Evolutionary conservation across 2,797 vertebrate genomes (phyloP), one percentile per base, ranked within the genome.

Genomic region (Parotocinclus haroldoi): DNA sequence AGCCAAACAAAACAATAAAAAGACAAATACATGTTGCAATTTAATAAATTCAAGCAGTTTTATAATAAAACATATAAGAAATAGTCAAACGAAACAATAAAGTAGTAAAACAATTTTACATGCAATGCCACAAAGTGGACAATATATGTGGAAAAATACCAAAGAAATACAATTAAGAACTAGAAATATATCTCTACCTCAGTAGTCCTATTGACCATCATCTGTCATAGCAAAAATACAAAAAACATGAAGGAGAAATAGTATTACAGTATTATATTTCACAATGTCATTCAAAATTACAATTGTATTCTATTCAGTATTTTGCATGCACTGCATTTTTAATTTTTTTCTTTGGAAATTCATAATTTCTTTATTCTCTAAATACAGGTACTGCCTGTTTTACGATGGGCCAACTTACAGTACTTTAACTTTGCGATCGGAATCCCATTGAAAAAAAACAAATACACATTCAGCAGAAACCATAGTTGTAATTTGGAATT

Each of bases 131-230:
- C 46, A 62, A 65, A 62, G 49, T 55, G 12, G 17, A 53, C 9
- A 50, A 63, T 3, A 62, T 38, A 55, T 27, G 12, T 7, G 7
- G 57, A 40, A 4, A 61, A 49, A 38, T 51, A 56, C 40, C 72
- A 78, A 76, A 71, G 18, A 64, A 58, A 79, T 8, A 48, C 74
- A 68, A 71, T 75, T 66, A 66, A 60, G 27, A 79, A 66, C 69
- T 69, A 61, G 76, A 81, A 77, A 77, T 78, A 82, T 58, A 69
- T 86, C 85, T 89, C 86, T 99, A 99, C 96, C 97, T 99, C 97
- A 61, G 97, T 99, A 78, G 96, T 99, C 89, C 97, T 99, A 95
- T 99, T 99, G 93, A 99, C 97, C 97, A 99, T 99, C 97, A 99
- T 99, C 97, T 99, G 97, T 88, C 84, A 93, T 93, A 86, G 90